These are phyloP conservation scores for Cheiracanthium punctorium DNA, from an alignment of 2,888 invertebrate genomes.

Conservation along the genomic window DNA sequence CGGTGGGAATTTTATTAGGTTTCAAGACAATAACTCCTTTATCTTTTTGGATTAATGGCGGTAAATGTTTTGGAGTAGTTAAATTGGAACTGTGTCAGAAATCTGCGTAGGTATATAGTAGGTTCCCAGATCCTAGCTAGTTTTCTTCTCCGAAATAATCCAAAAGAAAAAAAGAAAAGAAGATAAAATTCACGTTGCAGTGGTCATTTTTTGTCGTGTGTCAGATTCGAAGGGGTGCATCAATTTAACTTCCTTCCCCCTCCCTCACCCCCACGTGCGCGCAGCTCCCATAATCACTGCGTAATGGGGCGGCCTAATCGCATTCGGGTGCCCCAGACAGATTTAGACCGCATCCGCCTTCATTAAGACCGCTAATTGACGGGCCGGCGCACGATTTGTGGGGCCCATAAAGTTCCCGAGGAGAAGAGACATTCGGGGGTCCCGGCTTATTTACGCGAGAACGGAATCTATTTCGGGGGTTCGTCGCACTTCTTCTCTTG, in stretches of 20 bases:
- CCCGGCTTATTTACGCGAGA: not conserved
- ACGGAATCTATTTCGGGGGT: not conserved
- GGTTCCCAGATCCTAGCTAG: too few species aligned
- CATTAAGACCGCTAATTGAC: constrained; percentile 63
- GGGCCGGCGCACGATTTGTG: constrained; percentile 57
- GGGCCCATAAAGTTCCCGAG: constrained; percentile 11
- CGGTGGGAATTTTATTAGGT: too few species aligned
- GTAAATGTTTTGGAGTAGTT: too few species aligned
- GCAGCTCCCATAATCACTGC: constrained; percentile 47
- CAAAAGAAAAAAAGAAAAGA: too few species aligned
- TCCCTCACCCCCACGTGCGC: not conserved
- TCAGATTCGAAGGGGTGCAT: constrained; percentile 28
- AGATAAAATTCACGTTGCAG: too few species aligned
- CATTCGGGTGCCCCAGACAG: constrained; percentile 44
- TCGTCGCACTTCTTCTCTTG: not conserved
- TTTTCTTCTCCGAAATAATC: too few species aligned
- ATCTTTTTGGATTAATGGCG: too few species aligned
- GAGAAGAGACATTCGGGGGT: not conserved
- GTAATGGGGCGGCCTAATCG: constrained; percentile 65
- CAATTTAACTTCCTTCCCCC: too few species aligned
- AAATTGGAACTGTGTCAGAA: too few species aligned
- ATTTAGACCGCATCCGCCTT: constrained; percentile 65
- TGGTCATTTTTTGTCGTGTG: not conserved
- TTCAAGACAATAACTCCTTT: too few species aligned
- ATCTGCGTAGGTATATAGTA: too few species aligned